Evolutionary conservation across 2,888 invertebrate genomes (phyloP).

Genomic region (Meghimatium bilineatum): DNA sequence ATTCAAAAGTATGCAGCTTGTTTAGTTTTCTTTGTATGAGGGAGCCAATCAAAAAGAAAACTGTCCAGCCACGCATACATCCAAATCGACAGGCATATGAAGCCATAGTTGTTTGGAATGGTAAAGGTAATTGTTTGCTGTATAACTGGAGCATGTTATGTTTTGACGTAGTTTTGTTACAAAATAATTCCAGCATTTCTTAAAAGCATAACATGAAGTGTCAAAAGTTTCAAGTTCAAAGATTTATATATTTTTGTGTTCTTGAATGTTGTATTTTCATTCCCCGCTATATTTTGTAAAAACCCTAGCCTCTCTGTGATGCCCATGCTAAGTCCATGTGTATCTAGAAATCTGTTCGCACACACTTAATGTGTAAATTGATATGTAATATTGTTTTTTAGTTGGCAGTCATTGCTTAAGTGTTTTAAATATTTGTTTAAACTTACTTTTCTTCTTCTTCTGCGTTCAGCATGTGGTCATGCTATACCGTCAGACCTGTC

Average conservation of each 20-base stretch:
- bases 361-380: too few relatives aligned
- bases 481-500: too few relatives aligned
- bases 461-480: too few relatives aligned
- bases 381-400: too few relatives aligned
- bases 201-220: too few relatives aligned
- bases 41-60: slow-evolving; percentile 64
- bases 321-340: too few relatives aligned
- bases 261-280: neutral
- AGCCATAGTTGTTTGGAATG: slow-evolving; percentile 75
- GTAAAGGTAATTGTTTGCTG: slow-evolving; percentile 62
- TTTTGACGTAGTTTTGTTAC: neutral
- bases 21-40: slow-evolving; percentile 72
- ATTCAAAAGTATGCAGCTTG: slow-evolving; percentile 72
- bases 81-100: slow-evolving; percentile 72
- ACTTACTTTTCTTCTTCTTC: too few relatives aligned
- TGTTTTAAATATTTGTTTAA: too few relatives aligned
- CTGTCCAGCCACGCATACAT: slow-evolving; percentile 67
- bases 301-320: neutral
- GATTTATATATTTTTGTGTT: neutral
- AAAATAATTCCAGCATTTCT: too few relatives aligned
- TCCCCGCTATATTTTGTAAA: too few relatives aligned
- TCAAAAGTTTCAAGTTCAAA: neutral
- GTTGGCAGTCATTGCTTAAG: too few relatives aligned
- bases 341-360: too few relatives aligned
- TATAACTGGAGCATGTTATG: neutral